Percentiles rank a stretch among this genome's conserved stretches.
Conservation (phyloP, 53 echinoderm and acorn worm genomes). For the Henricia sp. region DNA sequence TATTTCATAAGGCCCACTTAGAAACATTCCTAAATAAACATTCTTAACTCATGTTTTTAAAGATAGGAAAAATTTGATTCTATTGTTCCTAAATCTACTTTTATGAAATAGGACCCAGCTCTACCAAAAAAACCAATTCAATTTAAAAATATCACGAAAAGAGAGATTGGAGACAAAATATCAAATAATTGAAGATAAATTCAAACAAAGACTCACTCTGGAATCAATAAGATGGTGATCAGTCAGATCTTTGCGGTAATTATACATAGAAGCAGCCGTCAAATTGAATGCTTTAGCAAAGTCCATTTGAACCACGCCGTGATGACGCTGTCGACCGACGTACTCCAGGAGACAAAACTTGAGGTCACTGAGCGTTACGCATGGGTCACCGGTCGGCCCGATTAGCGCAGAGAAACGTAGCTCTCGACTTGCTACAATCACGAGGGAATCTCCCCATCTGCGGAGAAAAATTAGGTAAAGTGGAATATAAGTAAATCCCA, state of each 20-base stretch:
- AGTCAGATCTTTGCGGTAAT: constrained; percentile 45
- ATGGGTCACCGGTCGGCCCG: constrained; percentile 53
- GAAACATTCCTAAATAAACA: no score
- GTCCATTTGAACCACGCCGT: constrained; percentile 34
- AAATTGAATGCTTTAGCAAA: constrained; percentile 38
- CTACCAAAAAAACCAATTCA: no score
- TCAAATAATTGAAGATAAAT: no score
- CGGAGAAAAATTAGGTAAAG: neutral
- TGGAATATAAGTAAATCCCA: neutral
- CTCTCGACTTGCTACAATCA: constrained; percentile 74
- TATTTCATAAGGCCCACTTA: no score
- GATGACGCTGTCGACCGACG: constrained; percentile 45
- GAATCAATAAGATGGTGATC: constrained; percentile 28
- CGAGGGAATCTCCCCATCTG: constrained; percentile 76
- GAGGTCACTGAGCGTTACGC: constrained; percentile 28
- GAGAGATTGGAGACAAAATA: neutral
- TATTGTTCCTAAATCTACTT: no score
- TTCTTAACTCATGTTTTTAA: no score
- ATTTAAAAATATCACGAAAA: no score
- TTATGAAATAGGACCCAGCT: no score
- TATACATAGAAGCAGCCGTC: constrained; percentile 33
- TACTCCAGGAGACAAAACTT: constrained; percentile 66
- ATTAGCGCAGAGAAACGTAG: constrained; percentile 40
- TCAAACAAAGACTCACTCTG: constrained; percentile 58
- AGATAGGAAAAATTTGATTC: no score